Base-by-base conservation (phyloP, 2,113 vertebrate species). In the Empidonax alnorum region DNA sequence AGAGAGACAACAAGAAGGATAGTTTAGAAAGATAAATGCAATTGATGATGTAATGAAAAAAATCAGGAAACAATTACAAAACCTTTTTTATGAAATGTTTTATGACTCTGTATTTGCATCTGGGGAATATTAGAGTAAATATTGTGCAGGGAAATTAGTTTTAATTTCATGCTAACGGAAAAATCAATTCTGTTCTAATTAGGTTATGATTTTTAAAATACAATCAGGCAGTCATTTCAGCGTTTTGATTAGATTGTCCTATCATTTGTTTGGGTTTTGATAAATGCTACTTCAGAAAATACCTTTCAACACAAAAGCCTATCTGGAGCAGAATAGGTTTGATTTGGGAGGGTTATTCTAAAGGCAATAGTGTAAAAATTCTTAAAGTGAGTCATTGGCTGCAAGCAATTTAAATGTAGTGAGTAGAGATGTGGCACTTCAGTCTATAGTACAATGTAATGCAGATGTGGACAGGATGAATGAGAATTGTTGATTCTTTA, bases 111-210 rank as follows among this genome's bases (percentile, higher is more conserved):
- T 94, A 97, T 97, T 97, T 97, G 96, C 97, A 97, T 97, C 97
- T 96, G 93, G 96, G 97, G 97, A 97, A 95, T 97, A 97, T 97
- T 97, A 95, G 82, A 93, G 95, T 96, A 97, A 97, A 97, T 97
- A 97, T 96, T 96, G 97, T 95, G 94, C 78, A 47, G 88, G 97
- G 95, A 97, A 97, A 97, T 97, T 97, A 96, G 96, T 97, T 97
- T 97, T 96, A 97, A 97, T 97, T 97, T 97, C 94, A 97, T 97
- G 93, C 96, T 97, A 97, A 97, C 65, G 91, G 96, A 97, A 97
- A 97, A 97, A 97, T 97, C 96, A 96, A 96, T 97, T 97, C 30
- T 0, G 92, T 96, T 96, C 96, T 97, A 97, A 97, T 97, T 96
- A 94, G 94, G 83, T 97, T 97, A 97, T 97, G 96, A 97, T 97